phyloP scores from a whole-genome alignment of 2,113 vertebrate species.

The Xiphorhynchus elegans region DNA sequence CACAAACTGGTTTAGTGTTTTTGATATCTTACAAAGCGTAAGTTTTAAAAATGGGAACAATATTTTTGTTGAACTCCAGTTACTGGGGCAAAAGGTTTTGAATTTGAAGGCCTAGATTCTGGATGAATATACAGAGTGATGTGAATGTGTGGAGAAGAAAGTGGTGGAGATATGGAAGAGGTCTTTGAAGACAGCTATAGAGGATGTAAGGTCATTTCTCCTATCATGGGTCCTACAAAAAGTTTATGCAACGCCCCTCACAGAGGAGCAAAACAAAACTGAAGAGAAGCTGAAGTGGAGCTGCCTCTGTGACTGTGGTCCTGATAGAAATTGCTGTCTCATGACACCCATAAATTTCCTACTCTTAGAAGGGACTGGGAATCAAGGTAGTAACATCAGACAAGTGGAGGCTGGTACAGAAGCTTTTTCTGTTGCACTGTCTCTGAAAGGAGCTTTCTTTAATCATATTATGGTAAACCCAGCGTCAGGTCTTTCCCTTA shows the following conservation, averaged over 20 bases:
- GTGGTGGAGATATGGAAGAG: background rate
- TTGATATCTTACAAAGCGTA: background rate
- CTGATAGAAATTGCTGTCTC: background rate
- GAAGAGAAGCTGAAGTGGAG: background rate
- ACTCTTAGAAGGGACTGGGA: background rate
- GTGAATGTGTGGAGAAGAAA: background rate
- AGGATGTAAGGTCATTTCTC: background rate
- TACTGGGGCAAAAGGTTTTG: background rate
- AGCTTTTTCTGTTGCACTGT: background rate
- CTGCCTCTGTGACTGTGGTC: background rate
- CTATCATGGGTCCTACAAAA: background rate
- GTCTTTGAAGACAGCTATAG: background rate
- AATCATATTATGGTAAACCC: background rate
- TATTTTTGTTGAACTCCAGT: background rate
- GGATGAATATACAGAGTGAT: background rate
- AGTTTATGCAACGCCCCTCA: background rate
- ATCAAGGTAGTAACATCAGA: background rate
- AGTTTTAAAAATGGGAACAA: background rate
- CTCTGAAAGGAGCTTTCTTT: conserved; percentile 4
- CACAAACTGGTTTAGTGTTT: background rate
- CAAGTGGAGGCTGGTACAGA: background rate
- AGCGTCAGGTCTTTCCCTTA: background rate
- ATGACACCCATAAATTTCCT: background rate
- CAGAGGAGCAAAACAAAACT: background rate
- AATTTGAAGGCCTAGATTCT: background rate